Evolutionary conservation across 2,888 invertebrate species (phyloP), one percentile per base, ranked within the genome.

Genomic region (Mechanitis messenoides): DNA sequence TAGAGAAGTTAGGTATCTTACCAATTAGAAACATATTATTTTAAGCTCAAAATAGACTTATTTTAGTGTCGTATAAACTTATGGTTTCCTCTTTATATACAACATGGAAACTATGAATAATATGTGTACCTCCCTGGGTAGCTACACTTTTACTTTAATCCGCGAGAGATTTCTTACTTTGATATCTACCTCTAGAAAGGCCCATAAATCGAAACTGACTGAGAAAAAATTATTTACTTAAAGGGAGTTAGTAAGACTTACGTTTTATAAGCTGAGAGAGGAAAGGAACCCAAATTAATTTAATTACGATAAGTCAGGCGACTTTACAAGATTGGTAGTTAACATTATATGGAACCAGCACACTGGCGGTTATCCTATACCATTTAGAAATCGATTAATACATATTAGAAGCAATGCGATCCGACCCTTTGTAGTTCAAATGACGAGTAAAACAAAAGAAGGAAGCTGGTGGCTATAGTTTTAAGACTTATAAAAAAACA

Each of bases 271-370:
- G 53, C 59, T 28, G 45, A 35, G 59, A 62, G 45, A 54, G 53
- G 47, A 12, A 59, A 45, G 64, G 71, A 61, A 68, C 67, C 71
- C 58, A 67, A 45, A 60, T 59, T 45, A 53, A 61, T 77, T 78
- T 77, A 73, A 74, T 75, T 72, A 73, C 75, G 84, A 75, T 91
- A 96, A 96, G 96, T 85, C 94, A 96, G 83, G 97, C 97, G 65
- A 94, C 95, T 69, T 92, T 98, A 74, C 95, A 96, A 90, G 96
- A 96, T 82, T 98, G 98, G 98, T 95, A 97, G 66, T 92, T 98
- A 81, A 94, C 96, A 78, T 93, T 98, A 81, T 97, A 97, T 84
- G 98, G 98, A 73, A 98, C 98, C 63, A 94, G 91, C 66, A 90
- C 86, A 66, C 90, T 92, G 62, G 92, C 92, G 58, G 89, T 92